phyloP scores from a whole-genome alignment of 1,140 invertebrate genomes.

The Andrena cerasifolii region DNA sequence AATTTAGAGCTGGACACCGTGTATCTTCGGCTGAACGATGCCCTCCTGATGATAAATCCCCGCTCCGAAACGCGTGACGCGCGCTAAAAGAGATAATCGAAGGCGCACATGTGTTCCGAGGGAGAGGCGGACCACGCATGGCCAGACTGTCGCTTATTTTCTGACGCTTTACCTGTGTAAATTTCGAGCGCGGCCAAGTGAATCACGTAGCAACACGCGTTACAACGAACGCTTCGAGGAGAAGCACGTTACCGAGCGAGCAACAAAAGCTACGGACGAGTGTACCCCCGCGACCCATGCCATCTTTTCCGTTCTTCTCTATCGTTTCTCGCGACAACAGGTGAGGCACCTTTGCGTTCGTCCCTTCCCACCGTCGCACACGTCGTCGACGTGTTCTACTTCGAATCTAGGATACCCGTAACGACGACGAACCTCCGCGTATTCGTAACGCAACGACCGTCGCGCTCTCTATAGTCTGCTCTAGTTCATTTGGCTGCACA shows the following conservation, averaged over 20 bases:
- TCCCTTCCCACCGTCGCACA: slow-evolving; percentile 49
- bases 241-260: not conserved
- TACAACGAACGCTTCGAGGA: too few species aligned
- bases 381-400: too few species aligned
- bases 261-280: not conserved
- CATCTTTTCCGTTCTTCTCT: not conserved
- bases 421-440: too few species aligned
- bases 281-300: not conserved
- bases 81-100: slow-evolving; percentile 13
- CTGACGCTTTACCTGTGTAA: slow-evolving; percentile 71
- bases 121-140: slow-evolving; percentile 63
- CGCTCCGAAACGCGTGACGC: slow-evolving; percentile 53
- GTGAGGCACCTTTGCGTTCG: slow-evolving; percentile 60
- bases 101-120: slow-evolving; percentile 40
- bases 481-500: too few species aligned
- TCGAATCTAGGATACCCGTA: too few species aligned
- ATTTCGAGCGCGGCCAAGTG: slow-evolving; percentile 62
- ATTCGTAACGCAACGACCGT: too few species aligned
- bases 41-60: slow-evolving; percentile 61
- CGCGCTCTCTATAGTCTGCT: too few species aligned
- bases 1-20: not conserved
- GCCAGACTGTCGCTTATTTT: slow-evolving; percentile 76
- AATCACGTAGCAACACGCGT: slow-evolving; percentile 51
- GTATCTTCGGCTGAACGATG: slow-evolving; percentile 45
- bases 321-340: slow-evolving; percentile 2